Base-by-base conservation (phyloP, 2,888 invertebrate species). In the Xiphydria camelus region DNA sequence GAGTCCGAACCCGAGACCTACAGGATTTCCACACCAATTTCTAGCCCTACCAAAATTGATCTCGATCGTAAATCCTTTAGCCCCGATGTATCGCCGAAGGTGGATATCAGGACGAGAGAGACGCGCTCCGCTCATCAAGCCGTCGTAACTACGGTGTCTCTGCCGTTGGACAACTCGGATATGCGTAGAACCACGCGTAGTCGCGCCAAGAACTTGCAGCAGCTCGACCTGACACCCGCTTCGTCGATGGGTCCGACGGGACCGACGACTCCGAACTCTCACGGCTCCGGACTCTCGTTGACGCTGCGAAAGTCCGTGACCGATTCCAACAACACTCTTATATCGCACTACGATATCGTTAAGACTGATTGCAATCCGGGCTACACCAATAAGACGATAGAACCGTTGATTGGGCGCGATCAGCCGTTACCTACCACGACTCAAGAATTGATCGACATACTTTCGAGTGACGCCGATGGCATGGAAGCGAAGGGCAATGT, bases 331-430 rank as follows among this genome's bases (percentile, higher is more conserved):
- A 72, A 73, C 54, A 70, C 72, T 9, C 57, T 68, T 20, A 68
- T 72, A 59, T 72, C 73, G 39, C 73, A 74, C 47, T 74, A 74
- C 37, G 72, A 74, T 53, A 73, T 73, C 45, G 71, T 74, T 47
- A 74, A 73, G 71, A 73, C 74, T 68, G 74, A 74, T 49, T 65
- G 65, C 50, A 60, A 59, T 46, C 57, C 71, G 39, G 64, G 55
- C 10, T 68, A 71, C 39, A 46, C 59, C 34, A 54, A 55, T 19
- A 72, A 72, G 43, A 47, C 61, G 25, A 62, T 68, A 32, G 68
- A 68, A 42, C 66, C 65, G 17, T 46, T 68, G 25, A 68, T 68
- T 21, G 69, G 66, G 3, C 66, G 65, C 12, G 67, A 72, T 49
- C 68, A 69, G 47, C 66, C 72, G 39, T 58, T 72, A 48, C 70